phyloP scores from a whole-genome alignment of 2,797 vertebrate genomes.

The Halcyon leucocephala region DNA sequence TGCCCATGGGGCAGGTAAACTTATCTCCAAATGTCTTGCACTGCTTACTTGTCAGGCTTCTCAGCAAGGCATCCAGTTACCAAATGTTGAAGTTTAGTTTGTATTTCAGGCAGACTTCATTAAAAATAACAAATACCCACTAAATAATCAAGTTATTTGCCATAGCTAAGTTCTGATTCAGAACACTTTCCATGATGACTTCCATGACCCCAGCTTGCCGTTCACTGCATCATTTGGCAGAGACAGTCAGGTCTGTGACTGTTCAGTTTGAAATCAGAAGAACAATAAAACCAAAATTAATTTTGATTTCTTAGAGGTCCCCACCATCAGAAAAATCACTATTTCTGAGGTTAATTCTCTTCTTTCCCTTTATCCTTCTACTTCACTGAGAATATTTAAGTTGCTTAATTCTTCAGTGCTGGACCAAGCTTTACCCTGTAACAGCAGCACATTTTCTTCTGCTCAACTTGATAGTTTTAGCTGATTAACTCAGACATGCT shows the following conservation, averaged over 20 bases:
- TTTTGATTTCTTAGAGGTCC: not conserved
- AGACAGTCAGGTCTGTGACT: not conserved
- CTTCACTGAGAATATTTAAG: not conserved
- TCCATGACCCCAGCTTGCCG: not conserved
- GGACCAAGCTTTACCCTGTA: not conserved
- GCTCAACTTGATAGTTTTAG: not conserved
- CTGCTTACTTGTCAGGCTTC: not conserved
- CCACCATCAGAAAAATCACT: not conserved
- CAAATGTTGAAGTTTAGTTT: not conserved
- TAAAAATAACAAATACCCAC: not conserved
- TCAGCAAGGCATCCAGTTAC: not conserved
- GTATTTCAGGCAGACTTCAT: not conserved
- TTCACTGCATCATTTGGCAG: not conserved
- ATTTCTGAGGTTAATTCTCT: not conserved
- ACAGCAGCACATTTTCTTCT: not conserved
- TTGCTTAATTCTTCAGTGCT: not conserved
- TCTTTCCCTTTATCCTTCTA: not conserved
- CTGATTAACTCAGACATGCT: constrained; percentile 20
- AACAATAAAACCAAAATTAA: not conserved
- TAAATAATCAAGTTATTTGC: not conserved
- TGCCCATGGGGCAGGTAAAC: not conserved
- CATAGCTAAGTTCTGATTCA: not conserved
- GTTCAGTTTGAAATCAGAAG: not conserved
- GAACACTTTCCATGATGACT: not conserved
- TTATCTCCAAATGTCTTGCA: not conserved